These are phyloP conservation scores for Coturnix japonica DNA, from an alignment of 2,113 vertebrate species.

Conservation along the genomic window DNA sequence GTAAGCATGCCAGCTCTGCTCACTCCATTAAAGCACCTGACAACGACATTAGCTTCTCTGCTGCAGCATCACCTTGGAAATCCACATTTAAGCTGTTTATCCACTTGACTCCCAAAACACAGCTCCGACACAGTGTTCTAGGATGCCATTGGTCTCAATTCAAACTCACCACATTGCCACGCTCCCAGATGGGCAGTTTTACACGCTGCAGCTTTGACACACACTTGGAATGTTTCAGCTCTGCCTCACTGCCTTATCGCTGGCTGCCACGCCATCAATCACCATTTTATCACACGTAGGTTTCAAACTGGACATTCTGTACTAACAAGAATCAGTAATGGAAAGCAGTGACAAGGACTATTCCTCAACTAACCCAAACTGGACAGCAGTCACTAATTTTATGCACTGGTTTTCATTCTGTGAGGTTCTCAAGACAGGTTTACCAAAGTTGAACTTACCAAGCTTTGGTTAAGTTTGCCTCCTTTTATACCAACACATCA, in stretches of 20 bases:
- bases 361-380: not conserved
- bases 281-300: not conserved
- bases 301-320: not conserved
- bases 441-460: not conserved
- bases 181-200: not conserved
- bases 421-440: not conserved
- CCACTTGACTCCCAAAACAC: not conserved
- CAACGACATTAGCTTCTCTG: not conserved
- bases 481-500: not conserved
- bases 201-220: not conserved
- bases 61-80: constrained; percentile 3
- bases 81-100: not conserved
- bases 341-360: not conserved
- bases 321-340: not conserved
- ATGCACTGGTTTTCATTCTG: not conserved
- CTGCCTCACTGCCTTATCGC: not conserved
- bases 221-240: not conserved
- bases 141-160: not conserved
- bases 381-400: not conserved
- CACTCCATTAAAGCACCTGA: not conserved
- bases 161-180: not conserved
- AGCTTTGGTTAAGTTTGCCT: not conserved
- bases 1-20: fast-evolving
- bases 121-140: not conserved
- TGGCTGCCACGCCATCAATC: not conserved